A percentile compares a stretch with the other conserved stretches of the same genome.
Conservation (phyloP, 1,140 invertebrate genomes). For the Dolichoris vasculosae region DNA sequence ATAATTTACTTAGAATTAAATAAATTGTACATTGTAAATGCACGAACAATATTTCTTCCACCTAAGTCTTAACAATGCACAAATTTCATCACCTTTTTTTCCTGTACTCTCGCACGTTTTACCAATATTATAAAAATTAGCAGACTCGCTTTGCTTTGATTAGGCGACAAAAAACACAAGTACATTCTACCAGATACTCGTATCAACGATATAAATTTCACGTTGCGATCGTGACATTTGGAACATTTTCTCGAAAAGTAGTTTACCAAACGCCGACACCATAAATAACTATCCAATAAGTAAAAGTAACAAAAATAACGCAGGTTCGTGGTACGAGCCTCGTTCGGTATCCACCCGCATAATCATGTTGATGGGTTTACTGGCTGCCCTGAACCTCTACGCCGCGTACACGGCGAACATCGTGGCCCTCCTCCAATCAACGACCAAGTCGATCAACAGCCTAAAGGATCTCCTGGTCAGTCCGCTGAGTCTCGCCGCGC, state of each 20-base stretch:
- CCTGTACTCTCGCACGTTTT: too few species aligned
- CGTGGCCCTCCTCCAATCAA: slow-evolving; percentile 79
- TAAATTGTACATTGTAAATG: not conserved
- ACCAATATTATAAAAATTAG: too few species aligned
- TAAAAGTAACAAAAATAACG: too few species aligned
- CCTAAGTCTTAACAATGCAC: not conserved
- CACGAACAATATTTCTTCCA: not conserved
- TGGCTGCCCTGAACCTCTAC: slow-evolving; percentile 70
- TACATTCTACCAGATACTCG: too few species aligned
- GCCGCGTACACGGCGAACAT: slow-evolving; percentile 81
- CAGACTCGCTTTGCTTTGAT: too few species aligned
- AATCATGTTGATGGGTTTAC: slow-evolving; percentile 62
- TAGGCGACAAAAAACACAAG: too few species aligned
- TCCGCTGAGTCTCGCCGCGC: slow-evolving; percentile 76
- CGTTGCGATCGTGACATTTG: too few species aligned
- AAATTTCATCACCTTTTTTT: not conserved
- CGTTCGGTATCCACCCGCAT: slow-evolving; percentile 60
- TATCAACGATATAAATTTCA: too few species aligned
- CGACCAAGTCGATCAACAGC: slow-evolving; percentile 77
- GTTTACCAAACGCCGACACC: too few species aligned
- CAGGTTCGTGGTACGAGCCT: slow-evolving; percentile 64
- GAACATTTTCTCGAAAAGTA: too few species aligned
- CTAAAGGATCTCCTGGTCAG: slow-evolving; percentile 77
- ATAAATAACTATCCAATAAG: too few species aligned
- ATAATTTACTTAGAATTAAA: not conserved